phyloP scores from a whole-genome alignment of 2,888 invertebrate genomes.

The Pegoplata infirma region DNA sequence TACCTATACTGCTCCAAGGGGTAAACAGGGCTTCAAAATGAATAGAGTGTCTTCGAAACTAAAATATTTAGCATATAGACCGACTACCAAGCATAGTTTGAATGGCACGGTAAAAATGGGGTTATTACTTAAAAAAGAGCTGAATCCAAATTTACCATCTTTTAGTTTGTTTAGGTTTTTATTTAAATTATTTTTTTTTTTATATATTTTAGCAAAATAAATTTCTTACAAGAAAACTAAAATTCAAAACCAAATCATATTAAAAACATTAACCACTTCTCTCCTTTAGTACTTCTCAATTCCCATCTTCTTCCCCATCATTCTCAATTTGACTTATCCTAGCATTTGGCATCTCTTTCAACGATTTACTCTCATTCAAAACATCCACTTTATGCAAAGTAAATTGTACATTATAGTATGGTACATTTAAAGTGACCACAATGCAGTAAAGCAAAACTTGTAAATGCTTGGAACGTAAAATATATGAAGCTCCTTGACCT shows the following conservation, averaged over 20 bases:
- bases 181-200: too few species aligned
- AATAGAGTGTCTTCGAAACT: too few species aligned
- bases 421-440: slow-evolving; percentile 81
- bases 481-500: slow-evolving; percentile 81
- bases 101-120: too few species aligned
- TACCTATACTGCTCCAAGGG: too few species aligned
- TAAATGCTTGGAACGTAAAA: slow-evolving; percentile 81
- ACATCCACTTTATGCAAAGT: slow-evolving; percentile 78
- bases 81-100: too few species aligned
- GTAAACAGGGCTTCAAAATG: too few species aligned
- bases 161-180: too few species aligned
- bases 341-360: slow-evolving; percentile 65
- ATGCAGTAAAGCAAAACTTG: slow-evolving; percentile 83
- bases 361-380: slow-evolving; percentile 66
- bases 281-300: neutral
- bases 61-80: too few species aligned
- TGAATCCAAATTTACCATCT: too few species aligned
- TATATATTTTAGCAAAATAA: too few species aligned
- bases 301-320: too few species aligned
- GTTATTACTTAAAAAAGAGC: too few species aligned
- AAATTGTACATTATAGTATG: slow-evolving; percentile 80
- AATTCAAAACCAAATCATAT: neutral
- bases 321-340: slow-evolving; percentile 19
- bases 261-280: neutral
- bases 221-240: neutral